phyloP scores from a whole-genome alignment of 2,888 invertebrate genomes.

The Copidosoma aretas region DNA sequence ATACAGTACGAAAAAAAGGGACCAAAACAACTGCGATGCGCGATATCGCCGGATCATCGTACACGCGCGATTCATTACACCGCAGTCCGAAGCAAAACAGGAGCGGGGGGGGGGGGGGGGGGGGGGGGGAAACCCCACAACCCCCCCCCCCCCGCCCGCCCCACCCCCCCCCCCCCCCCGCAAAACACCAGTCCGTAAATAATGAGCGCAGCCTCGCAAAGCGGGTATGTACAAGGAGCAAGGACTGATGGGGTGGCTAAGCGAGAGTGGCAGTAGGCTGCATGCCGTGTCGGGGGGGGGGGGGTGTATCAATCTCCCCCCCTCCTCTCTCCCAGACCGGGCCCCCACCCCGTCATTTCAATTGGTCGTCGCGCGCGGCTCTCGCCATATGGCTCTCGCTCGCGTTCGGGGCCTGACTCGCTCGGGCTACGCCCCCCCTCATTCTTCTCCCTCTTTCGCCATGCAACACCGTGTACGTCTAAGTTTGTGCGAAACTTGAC shows the following conservation, averaged over 20 bases:
- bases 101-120: neutral
- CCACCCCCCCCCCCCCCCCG: no score
- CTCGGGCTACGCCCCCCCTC: slow-evolving; percentile 30
- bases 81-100: no score
- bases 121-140: neutral
- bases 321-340: neutral
- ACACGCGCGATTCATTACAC: no score
- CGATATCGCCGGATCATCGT: no score
- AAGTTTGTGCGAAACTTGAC: no score
- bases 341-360: slow-evolving; percentile 30
- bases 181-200: neutral
- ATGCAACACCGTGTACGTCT: no score
- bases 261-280: neutral
- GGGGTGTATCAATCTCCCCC: neutral
- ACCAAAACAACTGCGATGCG: no score
- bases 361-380: slow-evolving; percentile 27
- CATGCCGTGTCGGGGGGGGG: neutral
- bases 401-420: slow-evolving; percentile 23
- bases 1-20: no score
- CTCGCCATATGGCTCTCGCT: slow-evolving; percentile 6
- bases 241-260: neutral
- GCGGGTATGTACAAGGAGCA: neutral
- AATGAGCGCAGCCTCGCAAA: neutral
- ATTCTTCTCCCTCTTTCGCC: slow-evolving; percentile 3
- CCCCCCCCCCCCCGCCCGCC: no score